Base-by-base conservation (phyloP, 2,797 vertebrate genomes). In the Oryzias dopingdopingensis region DNA sequence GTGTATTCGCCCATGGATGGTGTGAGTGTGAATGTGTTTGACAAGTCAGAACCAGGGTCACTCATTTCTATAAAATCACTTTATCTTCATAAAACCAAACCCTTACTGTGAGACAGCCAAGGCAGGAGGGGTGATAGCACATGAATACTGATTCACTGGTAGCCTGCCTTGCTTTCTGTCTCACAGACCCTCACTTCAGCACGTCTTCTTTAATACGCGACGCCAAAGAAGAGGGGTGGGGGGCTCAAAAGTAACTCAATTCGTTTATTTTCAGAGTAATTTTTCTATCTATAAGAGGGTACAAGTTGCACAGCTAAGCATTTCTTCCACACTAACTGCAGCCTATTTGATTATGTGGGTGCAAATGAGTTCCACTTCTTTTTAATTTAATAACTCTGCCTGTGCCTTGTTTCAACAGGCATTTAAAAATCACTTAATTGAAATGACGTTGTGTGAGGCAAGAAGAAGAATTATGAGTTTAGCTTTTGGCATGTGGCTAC, bases 321-420 rank as follows among this genome's bases (percentile, higher is more conserved):
- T 23, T 76, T 70, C 29, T 69, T 54, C 16, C 52, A 58, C 16
- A 6, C 29, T 70, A 81, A 80, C 54, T 70, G 75, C 68, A 52
- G 68, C 49, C 63, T 74, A 79, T 86, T 85, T 84, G 79, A 87
- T 89, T 85, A 87, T 52, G 24, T 54, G 58, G 54, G 59, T 82
- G 79, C 59, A 82, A 88, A 87, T 86, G 66, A 84, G 66, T 76
- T 84, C 70, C 73, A 67, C 74, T 85, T 62, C 67, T 51, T 68
- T 86, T 84, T 83, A 85, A 88, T 87, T 77, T 70, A 79, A 82
- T 86, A 79, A 72, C 60, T 79, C 85, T 77, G 77, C 72, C 72
- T 80, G 68, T 54, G 6, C 29, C 80, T 78, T 83, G 80, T 87
- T 86, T 82, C 79, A 81, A 77, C 81, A 80, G 74, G 69, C 77